Evolutionary conservation across 2,113 vertebrate genomes (phyloP), one percentile per base, ranked within the genome.

Genomic region (Menidia beryllina): DNA sequence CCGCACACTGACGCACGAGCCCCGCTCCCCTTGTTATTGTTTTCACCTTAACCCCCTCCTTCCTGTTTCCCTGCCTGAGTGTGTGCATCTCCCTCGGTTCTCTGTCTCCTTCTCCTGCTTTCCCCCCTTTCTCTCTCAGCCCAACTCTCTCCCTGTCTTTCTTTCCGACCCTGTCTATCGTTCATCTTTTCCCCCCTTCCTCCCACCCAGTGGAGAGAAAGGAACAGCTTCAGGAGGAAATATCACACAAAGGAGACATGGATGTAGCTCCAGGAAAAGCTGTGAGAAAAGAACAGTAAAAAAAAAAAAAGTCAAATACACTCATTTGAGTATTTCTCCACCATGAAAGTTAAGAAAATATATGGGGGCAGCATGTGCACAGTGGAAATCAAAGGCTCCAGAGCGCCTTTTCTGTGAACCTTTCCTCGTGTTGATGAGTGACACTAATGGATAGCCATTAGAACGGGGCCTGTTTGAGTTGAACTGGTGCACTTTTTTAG

Each of bases 11-110:
- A 87, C 91, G 63, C 65, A 82, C 89, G 80, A 84, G 86, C 85
- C 84, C 91, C 65, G 53, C 82, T 84, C 86, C 77, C 86, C 87
- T 89, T 93, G 90, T 93, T 93, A 92, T 93, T 94, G 93, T 92
- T 94, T 93, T 91, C 89, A 88, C 88, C 86, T 91, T 92, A 92
- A 93, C 91, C 89, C 92, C 65, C 91, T 89, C 90, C 88, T 89
- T 52, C 75, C 87, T 69, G 79, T 66, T 19, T 82, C 47, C 34
- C 45, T 50, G 50, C 51, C 58, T 72, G 38, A n/a, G 47, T 43
- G 24, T n/a, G 9, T 50, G 58, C 57, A 62, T 81, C 51, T 81
- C 69, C 65, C 81, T 56, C 41, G 59, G 53, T 58, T 45, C 66
- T 68, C 50, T 53, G 47, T 59, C 71, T 82, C 64, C 54, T 56